Conservation (phyloP, 2,113 vertebrate species). For the Chroicocephalus ridibundus region DNA sequence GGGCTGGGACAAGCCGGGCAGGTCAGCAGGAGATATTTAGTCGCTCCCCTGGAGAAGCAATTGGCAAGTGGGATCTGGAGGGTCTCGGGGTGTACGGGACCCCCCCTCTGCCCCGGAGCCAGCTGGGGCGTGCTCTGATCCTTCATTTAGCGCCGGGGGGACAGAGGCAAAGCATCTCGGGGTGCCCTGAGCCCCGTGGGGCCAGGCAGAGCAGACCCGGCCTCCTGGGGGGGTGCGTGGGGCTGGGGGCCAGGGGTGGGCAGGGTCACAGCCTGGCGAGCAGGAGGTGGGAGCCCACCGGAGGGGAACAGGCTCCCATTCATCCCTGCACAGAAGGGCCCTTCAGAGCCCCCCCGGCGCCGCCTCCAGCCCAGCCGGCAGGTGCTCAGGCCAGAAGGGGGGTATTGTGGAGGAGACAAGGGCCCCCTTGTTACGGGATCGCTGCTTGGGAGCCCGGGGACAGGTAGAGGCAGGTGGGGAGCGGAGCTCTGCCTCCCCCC, state of each 20-base stretch:
- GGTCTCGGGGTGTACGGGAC: rapidly evolving
- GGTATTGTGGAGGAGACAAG: constrained; percentile 48
- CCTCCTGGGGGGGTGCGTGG: not conserved
- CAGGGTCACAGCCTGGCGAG: not conserved
- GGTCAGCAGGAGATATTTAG: not conserved
- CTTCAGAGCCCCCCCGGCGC: constrained; percentile 10
- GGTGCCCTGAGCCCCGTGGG: not conserved
- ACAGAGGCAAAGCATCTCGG: not conserved
- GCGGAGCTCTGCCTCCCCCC: not conserved
- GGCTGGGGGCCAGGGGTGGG: not conserved
- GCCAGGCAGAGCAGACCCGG: not conserved
- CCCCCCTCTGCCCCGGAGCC: not conserved
- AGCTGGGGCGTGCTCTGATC: not conserved
- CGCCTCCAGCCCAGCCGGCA: not conserved
- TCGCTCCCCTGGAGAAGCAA: not conserved
- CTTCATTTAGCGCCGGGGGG: not conserved
- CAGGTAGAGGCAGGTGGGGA: constrained; percentile 57
- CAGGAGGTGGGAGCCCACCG: constrained; percentile 38
- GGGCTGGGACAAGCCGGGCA: not conserved
- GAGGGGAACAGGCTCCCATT: constrained; percentile 53
- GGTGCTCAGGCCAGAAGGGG: constrained; percentile 19
- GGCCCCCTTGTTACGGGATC: not conserved
- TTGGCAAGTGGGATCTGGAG: not conserved
- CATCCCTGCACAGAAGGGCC: constrained; percentile 19
- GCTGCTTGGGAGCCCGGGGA: not conserved